These are phyloP conservation scores for Cavia aperea DNA, from an alignment of 2,113 vertebrate genomes.

Conservation along the genomic window DNA sequence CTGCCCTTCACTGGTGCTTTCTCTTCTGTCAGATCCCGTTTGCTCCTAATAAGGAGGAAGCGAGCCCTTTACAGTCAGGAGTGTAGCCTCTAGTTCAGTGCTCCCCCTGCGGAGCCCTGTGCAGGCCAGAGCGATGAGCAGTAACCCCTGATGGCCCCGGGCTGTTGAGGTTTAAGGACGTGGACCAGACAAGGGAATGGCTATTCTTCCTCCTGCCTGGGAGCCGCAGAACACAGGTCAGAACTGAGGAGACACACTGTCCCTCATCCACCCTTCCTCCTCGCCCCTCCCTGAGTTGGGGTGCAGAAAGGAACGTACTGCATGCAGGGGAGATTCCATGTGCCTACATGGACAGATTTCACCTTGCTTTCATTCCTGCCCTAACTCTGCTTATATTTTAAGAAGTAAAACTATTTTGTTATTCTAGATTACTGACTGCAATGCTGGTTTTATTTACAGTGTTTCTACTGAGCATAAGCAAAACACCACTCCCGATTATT, in stretches of 20 bases:
- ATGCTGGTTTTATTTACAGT: conserved; percentile 48
- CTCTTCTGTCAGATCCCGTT: background rate
- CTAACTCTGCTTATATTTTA: conserved; percentile 50
- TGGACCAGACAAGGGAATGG: background rate
- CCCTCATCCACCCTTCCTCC: rapidly evolving
- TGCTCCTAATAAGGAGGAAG: background rate
- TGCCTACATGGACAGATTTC: background rate
- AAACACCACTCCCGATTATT: conserved; percentile 24
- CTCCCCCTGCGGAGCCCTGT: background rate
- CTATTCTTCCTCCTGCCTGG: background rate
- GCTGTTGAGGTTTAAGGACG: background rate
- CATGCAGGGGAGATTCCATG: background rate
- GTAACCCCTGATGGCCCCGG: background rate
- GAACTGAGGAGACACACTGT: background rate
- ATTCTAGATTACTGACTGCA: conserved; percentile 44
- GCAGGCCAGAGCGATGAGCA: background rate
- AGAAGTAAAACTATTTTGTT: conserved; percentile 43
- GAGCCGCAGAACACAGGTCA: background rate
- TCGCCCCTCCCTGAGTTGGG: background rate
- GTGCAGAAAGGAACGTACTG: background rate
- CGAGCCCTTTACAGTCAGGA: background rate
- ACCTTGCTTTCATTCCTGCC: background rate
- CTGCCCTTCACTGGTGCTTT: too few relatives aligned
- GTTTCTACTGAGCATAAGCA: conserved; percentile 40
- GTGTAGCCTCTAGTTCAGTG: background rate